Evolutionary conservation across 2,888 invertebrate species (phyloP).

Genomic region (Perizoma affinitatum): DNA sequence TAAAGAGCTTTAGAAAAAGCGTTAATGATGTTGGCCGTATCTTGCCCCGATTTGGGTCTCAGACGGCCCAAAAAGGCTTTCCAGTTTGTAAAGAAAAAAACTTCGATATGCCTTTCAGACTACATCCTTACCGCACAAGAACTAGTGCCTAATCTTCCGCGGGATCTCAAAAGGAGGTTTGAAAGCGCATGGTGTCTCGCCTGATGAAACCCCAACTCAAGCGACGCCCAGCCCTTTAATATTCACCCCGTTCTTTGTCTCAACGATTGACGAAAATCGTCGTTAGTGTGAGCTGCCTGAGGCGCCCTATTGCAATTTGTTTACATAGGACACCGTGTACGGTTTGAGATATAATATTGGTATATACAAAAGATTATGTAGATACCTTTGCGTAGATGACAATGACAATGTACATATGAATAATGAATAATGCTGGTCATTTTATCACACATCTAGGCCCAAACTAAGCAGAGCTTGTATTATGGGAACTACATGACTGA

Average conservation of each 20-base stretch:
- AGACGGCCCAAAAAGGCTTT: constrained; percentile 6
- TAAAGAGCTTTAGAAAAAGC: no score
- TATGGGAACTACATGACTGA: no score
- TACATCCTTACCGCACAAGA: constrained; percentile 58
- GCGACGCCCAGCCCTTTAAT: constrained; percentile 74
- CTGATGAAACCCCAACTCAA: constrained; percentile 79
- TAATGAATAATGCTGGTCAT: no score
- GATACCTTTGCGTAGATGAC: no score
- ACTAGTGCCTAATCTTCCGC: constrained; percentile 81
- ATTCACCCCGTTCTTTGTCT: constrained; percentile 78
- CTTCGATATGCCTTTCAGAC: constrained; percentile 51
- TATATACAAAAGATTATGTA: no score
- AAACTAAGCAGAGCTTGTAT: no score
- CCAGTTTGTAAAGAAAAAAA: constrained; percentile 20
- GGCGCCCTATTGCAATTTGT: constrained; percentile 56
- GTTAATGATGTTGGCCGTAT: neutral
- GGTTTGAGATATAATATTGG: neutral
- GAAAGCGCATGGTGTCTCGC: constrained; percentile 74
- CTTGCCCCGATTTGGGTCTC: neutral
- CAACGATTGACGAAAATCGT: constrained; percentile 80
- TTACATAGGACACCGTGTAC: constrained; percentile 42
- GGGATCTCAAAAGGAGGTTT: constrained; percentile 79
- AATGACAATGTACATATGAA: no score
- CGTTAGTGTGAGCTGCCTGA: constrained; percentile 45
- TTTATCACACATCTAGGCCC: no score